Base-by-base conservation (phyloP, 2,888 invertebrate genomes). In the Pseudoips prasinana region DNA sequence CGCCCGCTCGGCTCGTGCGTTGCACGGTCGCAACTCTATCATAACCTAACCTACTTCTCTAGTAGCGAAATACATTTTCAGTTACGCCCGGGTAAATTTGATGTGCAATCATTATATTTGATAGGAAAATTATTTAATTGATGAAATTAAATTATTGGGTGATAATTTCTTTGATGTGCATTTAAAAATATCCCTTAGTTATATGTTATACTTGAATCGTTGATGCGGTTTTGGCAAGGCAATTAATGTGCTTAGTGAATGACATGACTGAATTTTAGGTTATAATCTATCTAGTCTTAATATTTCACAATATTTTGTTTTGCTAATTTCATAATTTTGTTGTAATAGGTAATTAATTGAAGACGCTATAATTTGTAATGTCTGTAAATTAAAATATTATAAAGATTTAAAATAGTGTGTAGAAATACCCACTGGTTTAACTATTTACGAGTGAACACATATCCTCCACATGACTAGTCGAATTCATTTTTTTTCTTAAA, bases 191-290 rank as follows among this genome's bases (percentile, higher is more conserved):
- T n/a, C n/a, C n/a, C n/a, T n/a, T n/a, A n/a, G n/a, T n/a, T n/a
- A n/a, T n/a, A n/a, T n/a, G n/a, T 14, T 14, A 14, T 14, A 14
- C 2, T 7, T 20, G 3, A n/a, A 5, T 7, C 3, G 22, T 41
- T 36, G 28, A 50, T 41, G 48, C 53, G 46, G 35, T 51, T 50
- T 54, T 40, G 50, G 37, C 54, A 39, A 41, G 35, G 34, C 32
- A 47, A 54, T 57, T 58, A 56, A 59, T 52, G 50, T 62, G 72
- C 63, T 69, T 72, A 67, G 59, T 65, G 64, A 66, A 68, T 68
- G 69, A 73, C 58, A 65, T 69, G 80, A 84, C 83, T 85, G 82
- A 85, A 67, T 49, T 73, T 73, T 78, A 82, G 71, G 61, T 77
- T 70, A 61, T 65, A 65, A 60, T 63, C 45, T 61, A 50, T 73